A percentile compares a stretch with the other conserved stretches of the same genome.
phyloP scores from a whole-genome alignment of 2,113 vertebrate genomes.

The Gallinago media region DNA sequence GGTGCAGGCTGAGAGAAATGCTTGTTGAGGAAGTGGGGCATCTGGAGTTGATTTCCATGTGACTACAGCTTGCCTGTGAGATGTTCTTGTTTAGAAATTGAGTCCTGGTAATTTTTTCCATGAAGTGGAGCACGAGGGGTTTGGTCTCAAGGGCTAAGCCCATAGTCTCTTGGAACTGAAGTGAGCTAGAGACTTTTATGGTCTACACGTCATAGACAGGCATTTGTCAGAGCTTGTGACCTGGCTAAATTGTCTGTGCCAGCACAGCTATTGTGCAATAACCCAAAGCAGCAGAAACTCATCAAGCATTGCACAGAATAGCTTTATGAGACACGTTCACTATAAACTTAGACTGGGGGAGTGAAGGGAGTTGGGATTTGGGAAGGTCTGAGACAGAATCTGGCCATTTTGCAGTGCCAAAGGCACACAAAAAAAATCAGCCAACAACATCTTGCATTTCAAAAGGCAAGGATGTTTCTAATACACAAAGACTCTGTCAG shows the following conservation, averaged over 20 bases:
- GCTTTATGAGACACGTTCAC: not conserved
- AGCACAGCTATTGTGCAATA: not conserved
- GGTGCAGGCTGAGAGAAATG: not conserved
- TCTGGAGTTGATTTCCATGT: not conserved
- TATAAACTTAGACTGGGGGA: not conserved
- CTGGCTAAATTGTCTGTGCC: not conserved
- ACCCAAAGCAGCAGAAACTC: not conserved
- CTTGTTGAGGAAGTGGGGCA: not conserved
- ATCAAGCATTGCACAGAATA: not conserved
- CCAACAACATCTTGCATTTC: not conserved
- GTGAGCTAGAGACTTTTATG: not conserved
- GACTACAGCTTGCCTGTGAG: not conserved
- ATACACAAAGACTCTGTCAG: not conserved
- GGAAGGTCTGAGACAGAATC: not conserved
- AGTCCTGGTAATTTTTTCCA: not conserved
- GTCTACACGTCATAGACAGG: not conserved
- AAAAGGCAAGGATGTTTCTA: not conserved
- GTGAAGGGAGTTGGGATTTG: not conserved
- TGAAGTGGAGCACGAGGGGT: not conserved
- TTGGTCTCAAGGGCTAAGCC: not conserved
- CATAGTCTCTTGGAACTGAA: not conserved
- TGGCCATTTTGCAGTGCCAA: not conserved
- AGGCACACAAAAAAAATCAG: not conserved
- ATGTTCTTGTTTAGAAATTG: not conserved
- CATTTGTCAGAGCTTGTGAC: conserved; percentile 1